phyloP scores from a whole-genome alignment of 2,888 invertebrate genomes.

The Drosophila kuntzei region DNA sequence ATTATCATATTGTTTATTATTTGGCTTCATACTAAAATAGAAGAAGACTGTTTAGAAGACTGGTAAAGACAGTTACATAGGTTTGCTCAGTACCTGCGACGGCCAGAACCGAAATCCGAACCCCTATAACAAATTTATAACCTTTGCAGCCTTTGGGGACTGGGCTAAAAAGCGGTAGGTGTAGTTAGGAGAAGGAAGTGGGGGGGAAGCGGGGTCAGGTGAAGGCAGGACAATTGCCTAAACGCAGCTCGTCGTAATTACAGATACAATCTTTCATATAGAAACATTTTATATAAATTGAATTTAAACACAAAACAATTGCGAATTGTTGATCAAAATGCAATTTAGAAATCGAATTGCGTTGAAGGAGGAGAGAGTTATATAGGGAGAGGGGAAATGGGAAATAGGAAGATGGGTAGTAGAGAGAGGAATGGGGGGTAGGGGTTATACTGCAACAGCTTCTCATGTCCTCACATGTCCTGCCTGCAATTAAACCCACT shows the following conservation, averaged over 20 bases:
- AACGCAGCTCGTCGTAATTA: slow-evolving; percentile 61
- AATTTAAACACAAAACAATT: slow-evolving; percentile 78
- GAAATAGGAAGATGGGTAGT: neutral
- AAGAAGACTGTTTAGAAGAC: no score
- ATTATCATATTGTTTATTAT: no score
- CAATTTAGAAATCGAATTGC: slow-evolving; percentile 74
- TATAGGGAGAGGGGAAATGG: no score
- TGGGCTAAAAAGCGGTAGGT: neutral
- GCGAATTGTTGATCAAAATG: slow-evolving; percentile 82
- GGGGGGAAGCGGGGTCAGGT: neutral
- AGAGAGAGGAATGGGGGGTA: neutral
- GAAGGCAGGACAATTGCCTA: slow-evolving; percentile 27
- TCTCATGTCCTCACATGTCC: slow-evolving; percentile 7
- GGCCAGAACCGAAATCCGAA: no score
- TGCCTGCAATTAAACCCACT: slow-evolving; percentile 82
- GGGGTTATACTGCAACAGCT: neutral
- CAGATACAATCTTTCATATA: slow-evolving; percentile 36
- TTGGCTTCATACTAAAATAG: no score
- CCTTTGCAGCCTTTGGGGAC: neutral
- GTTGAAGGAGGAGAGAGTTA: neutral
- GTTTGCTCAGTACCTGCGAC: no score
- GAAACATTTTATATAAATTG: slow-evolving; percentile 77
- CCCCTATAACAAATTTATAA: no score
- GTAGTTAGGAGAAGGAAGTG: neutral
- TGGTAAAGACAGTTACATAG: no score